Conservation (phyloP, 2,888 invertebrate genomes). For the Antheraea assamensis region DNA sequence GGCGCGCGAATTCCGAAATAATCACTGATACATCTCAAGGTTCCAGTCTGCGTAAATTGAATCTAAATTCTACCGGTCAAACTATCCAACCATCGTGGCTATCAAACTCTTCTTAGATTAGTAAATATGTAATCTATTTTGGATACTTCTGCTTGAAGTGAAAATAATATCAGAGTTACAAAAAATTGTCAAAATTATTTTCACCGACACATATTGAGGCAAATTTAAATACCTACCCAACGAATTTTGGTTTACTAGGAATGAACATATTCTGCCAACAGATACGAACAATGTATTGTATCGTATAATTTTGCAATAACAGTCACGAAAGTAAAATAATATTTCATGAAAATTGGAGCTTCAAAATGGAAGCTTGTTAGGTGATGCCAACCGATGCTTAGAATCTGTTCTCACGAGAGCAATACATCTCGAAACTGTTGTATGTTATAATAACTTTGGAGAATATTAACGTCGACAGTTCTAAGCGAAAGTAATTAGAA, state of each 20-base stretch:
- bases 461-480: constrained; percentile 5
- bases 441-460: neutral
- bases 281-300: neutral
- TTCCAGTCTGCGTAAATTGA: too few relatives aligned
- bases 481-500: neutral
- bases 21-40: too few relatives aligned
- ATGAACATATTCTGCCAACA: constrained; percentile 1
- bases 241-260: neutral
- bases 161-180: neutral
- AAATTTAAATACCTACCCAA: neutral
- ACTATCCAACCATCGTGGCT: too few relatives aligned
- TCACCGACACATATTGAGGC: neutral
- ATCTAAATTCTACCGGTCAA: too few relatives aligned
- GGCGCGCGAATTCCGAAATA: too few relatives aligned
- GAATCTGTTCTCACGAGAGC: constrained; percentile 13
- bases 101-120: too few relatives aligned
- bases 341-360: constrained; percentile 15
- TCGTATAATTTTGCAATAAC: constrained; percentile 14
- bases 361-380: constrained; percentile 11
- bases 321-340: constrained; percentile 15
- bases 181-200: neutral
- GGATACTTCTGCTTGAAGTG: neutral
- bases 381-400: constrained; percentile 11
- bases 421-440: constrained; percentile 5
- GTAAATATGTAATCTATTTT: too few relatives aligned